These are phyloP conservation scores for Pollicipes pollicipes DNA, from an alignment of 1,140 invertebrate species.

Conservation along the genomic window DNA sequence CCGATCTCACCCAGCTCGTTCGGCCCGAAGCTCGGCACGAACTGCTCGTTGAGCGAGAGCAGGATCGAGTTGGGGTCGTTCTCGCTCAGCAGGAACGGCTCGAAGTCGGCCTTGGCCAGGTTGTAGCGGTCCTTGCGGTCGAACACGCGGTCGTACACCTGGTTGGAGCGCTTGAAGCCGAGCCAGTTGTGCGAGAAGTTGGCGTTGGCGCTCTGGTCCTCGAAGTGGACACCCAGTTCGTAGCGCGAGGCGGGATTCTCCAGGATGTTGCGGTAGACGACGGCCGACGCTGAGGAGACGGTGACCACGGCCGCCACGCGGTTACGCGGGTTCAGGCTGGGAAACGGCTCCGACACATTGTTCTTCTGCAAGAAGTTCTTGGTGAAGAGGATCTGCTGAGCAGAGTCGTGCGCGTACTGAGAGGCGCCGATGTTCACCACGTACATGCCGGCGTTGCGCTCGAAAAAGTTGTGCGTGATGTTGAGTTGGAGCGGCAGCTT, in stretches of 20 bases:
- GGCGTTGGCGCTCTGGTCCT: conserved; percentile 78
- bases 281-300: conserved; percentile 66
- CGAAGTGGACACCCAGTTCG: conserved; percentile 86
- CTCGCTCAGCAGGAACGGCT: conserved; percentile 65
- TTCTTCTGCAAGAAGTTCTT: conserved; percentile 77
- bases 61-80: conserved; percentile 64
- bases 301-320: conserved; percentile 76
- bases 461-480: conserved; percentile 77
- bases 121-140: conserved; percentile 82
- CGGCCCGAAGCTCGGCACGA: conserved; percentile 49
- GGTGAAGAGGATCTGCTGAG: conserved; percentile 57
- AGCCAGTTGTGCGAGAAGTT: conserved; percentile 91
- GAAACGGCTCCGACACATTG: conserved; percentile 66
- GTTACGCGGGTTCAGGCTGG: conserved; percentile 60
- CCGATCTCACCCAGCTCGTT: conserved; percentile 69
- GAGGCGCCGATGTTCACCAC: conserved; percentile 54
- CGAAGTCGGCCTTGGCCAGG: conserved; percentile 64
- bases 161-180: conserved; percentile 54
- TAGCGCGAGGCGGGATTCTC: conserved; percentile 75
- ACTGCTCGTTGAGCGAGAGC: conserved; percentile 46
- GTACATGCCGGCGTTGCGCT: conserved; percentile 65
- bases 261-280: conserved; percentile 78
- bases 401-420: conserved; percentile 25
- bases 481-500: conserved; percentile 45
- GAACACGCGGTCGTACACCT: conserved; percentile 54